Evolutionary conservation across 2,888 invertebrate genomes (phyloP).

Genomic region (Drosophila silvestris): DNA sequence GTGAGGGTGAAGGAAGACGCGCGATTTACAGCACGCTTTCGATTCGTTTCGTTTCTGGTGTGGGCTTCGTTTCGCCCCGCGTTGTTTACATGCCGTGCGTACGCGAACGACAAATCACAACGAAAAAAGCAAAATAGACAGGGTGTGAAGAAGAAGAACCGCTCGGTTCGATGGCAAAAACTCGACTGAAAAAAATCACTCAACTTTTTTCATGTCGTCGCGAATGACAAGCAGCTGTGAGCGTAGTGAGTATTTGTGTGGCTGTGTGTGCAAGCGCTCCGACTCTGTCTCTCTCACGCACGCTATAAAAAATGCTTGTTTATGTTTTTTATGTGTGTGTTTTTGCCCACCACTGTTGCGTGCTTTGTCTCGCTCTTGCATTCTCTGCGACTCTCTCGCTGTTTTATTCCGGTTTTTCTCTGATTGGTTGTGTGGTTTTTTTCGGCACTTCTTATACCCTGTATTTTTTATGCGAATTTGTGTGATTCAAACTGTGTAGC

Average conservation of each 20-base stretch:
- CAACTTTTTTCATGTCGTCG: slow-evolving; percentile 69
- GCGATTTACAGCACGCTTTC: slow-evolving; percentile 30
- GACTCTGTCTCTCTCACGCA: slow-evolving; percentile 37
- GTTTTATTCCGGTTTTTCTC: slow-evolving; percentile 54
- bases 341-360: slow-evolving; percentile 48
- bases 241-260: slow-evolving; percentile 37
- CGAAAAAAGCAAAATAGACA: slow-evolving; percentile 59
- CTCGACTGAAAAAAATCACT: slow-evolving; percentile 85
- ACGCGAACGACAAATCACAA: slow-evolving; percentile 63
- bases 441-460: slow-evolving; percentile 29
- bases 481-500: neutral
- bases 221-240: slow-evolving; percentile 51
- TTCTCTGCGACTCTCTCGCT: slow-evolving; percentile 29
- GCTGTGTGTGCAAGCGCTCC: slow-evolving; percentile 25
- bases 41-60: slow-evolving; percentile 28
- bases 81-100: slow-evolving; percentile 64
- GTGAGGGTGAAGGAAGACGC: neutral
- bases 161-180: slow-evolving; percentile 84
- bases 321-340: slow-evolving; percentile 75
- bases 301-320: slow-evolving; percentile 71
- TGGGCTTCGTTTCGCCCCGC: slow-evolving; percentile 30
- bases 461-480: neutral
- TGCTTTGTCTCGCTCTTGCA: slow-evolving; percentile 34
- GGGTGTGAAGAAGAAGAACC: slow-evolving; percentile 55
- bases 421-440: slow-evolving; percentile 42